Base-by-base conservation (phyloP, 1,140 invertebrate species). In the Odontomachus brunneus region DNA sequence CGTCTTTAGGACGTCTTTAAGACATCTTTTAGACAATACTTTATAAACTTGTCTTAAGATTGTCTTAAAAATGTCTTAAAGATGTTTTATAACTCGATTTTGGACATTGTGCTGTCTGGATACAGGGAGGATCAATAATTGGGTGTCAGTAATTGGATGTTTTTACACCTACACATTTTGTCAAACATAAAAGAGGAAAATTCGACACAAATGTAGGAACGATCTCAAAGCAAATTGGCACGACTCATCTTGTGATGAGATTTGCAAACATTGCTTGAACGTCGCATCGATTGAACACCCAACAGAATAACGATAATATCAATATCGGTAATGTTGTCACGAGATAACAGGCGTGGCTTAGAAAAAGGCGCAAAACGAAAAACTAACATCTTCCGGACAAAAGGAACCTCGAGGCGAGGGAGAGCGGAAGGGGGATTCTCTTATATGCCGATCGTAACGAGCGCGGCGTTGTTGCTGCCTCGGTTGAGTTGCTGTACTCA, bases 391-490 rank as follows among this genome's bases (percentile, higher is more conserved):
- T 66, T 62, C 33, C 49, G 33, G 17, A 65, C 44, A 59, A 72
- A 78, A 83, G 65, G 33, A 86, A 24, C 49, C 19, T 26, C 71
- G 15, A 55, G 74, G 24, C 57, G 66, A 82, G 83, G 75, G 83
- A 72, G 85, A 88, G n/a, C 80, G 65, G 84, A 78, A 83, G 38
- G 53, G 51, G 38, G 72, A 85, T 82, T 24, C 63, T 65, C 75
- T 60, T 65, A 59, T 69, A 24, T 65, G 44, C 29, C 44, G 66
- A 15, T 75, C 74, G 85, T 90, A 91, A 91, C 88, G 86, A 91
- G 89, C 88, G 83, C 84, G 15, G 85, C 89, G 91, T 90, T 90
- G 91, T 91, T 91, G 91, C 91, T 89, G 86, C 73, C 71, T 90
- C 84, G 84, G 29, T 5, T 5, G 2, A 33, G n/a, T 33, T 5